These are phyloP conservation scores for Alca torda DNA, from an alignment of 2,797 vertebrate genomes.

Conservation along the genomic window DNA sequence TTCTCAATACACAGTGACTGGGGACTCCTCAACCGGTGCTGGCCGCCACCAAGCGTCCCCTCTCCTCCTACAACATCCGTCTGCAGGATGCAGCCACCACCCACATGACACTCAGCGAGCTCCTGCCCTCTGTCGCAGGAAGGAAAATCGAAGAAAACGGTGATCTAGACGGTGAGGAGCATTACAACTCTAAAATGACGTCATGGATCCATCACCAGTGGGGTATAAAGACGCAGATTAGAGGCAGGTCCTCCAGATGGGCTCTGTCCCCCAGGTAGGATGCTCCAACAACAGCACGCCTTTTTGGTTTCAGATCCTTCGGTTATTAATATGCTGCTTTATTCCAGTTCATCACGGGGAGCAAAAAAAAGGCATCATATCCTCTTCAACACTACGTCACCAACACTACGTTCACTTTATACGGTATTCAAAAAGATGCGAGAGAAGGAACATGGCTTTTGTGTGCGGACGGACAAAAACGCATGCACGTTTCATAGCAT, in stretches of 20 bases:
- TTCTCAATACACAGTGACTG: accelerated
- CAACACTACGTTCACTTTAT: accelerated
- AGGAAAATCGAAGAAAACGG: accelerated
- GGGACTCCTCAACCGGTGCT: neutral
- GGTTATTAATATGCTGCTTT: accelerated
- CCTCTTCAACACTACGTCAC: neutral
- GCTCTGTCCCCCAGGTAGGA: neutral
- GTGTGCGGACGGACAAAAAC: slow-evolving; percentile 83
- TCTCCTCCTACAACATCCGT: neutral
- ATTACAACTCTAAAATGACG: accelerated
- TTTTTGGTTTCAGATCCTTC: neutral
- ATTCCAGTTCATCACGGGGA: accelerated
- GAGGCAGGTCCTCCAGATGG: neutral
- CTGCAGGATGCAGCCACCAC: neutral
- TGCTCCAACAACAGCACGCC: accelerated
- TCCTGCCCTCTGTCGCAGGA: accelerated
- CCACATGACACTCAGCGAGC: accelerated
- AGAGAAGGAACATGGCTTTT: slow-evolving; percentile 95
- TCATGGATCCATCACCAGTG: accelerated
- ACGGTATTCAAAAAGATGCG: neutral
- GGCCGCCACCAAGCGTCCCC: neutral
- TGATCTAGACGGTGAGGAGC: accelerated
- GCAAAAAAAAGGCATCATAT: accelerated
- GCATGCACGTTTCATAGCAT: slow-evolving; percentile 89
- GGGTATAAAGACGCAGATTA: neutral